phyloP scores from a whole-genome alignment of 2,888 invertebrate species.

The Ormyrus labotus region DNA sequence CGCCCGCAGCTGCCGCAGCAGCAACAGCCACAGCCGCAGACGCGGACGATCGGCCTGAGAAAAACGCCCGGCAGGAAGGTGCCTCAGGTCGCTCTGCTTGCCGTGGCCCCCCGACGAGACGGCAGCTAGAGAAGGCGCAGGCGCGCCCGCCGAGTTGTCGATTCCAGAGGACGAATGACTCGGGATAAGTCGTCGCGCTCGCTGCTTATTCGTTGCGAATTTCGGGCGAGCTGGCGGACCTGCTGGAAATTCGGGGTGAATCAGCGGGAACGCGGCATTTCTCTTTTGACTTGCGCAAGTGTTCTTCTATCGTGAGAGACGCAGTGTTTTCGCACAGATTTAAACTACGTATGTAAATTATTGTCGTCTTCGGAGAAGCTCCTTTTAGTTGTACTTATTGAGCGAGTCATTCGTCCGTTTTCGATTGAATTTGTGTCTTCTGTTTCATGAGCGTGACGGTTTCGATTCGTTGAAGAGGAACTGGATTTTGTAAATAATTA shows the following conservation, averaged over 20 bases:
- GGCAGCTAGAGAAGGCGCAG: slow-evolving; percentile 21
- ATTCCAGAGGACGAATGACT: neutral
- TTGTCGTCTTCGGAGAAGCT: slow-evolving; percentile 1
- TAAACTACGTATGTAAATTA: neutral
- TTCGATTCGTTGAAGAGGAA: slow-evolving; percentile 17
- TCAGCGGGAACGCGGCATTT: no score
- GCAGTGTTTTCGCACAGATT: no score
- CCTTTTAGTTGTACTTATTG: neutral
- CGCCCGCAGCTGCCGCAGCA: slow-evolving; percentile 34
- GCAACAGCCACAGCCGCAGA: slow-evolving; percentile 8
- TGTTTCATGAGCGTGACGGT: slow-evolving; percentile 2
- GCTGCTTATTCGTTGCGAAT: no score
- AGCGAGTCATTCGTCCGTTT: neutral
- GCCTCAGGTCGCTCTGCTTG: slow-evolving; percentile 45
- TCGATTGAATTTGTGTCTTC: neutral
- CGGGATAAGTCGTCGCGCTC: neutral
- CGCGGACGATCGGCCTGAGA: slow-evolving; percentile 47
- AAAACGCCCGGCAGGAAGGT: slow-evolving; percentile 57
- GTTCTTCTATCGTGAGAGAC: no score
- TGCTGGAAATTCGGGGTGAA: no score
- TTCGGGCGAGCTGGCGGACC: no score
- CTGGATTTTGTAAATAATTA: slow-evolving; percentile 60
- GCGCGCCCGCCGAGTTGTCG: neutral
- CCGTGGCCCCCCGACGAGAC: slow-evolving; percentile 24
- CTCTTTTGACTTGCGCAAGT: no score